Conservation (phyloP, 1,140 invertebrate species). For the Drosophila paulistorum region DNA sequence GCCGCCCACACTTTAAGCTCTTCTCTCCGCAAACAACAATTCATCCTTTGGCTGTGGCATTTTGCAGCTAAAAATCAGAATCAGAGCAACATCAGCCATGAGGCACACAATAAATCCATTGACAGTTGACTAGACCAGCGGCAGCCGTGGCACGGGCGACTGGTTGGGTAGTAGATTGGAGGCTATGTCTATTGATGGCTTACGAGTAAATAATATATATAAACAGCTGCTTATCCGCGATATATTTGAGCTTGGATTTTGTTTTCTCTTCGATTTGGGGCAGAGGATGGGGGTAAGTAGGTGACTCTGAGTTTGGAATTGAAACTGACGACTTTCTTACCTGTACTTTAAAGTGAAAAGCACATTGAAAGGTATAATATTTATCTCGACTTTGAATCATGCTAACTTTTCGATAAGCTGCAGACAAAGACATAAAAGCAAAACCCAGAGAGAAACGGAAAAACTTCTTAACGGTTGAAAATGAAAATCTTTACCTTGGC, state of each 20-base stretch:
- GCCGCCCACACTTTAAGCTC: slow-evolving; percentile 24
- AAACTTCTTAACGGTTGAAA: slow-evolving; percentile 57
- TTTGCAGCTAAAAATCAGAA: slow-evolving; percentile 76
- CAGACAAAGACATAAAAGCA: slow-evolving; percentile 53
- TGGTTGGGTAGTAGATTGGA: slow-evolving; percentile 36
- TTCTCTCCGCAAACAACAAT: slow-evolving; percentile 22
- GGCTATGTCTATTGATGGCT: slow-evolving; percentile 67
- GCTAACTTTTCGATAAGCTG: slow-evolving; percentile 77
- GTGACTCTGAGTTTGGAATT: slow-evolving; percentile 79
- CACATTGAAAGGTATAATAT: slow-evolving; percentile 22
- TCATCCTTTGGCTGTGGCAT: slow-evolving; percentile 72
- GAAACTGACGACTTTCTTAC: slow-evolving; percentile 53
- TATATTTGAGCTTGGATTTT: slow-evolving; percentile 27
- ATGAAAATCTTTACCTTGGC: slow-evolving; percentile 60
- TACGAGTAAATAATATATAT: slow-evolving; percentile 82
- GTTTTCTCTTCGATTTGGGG: neutral
- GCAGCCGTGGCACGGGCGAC: slow-evolving; percentile 28
- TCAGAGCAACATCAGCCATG: slow-evolving; percentile 38
- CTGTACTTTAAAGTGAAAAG: slow-evolving; percentile 53
- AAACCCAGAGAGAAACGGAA: slow-evolving; percentile 29
- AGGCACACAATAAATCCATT: slow-evolving; percentile 72
- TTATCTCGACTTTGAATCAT: slow-evolving; percentile 15
- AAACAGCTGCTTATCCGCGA: slow-evolving; percentile 77
- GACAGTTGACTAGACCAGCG: slow-evolving; percentile 67
- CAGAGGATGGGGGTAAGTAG: slow-evolving; percentile 11